Evolutionary conservation across 2,888 invertebrate genomes (phyloP).

Genomic region (Liposcelis brunnea): DNA sequence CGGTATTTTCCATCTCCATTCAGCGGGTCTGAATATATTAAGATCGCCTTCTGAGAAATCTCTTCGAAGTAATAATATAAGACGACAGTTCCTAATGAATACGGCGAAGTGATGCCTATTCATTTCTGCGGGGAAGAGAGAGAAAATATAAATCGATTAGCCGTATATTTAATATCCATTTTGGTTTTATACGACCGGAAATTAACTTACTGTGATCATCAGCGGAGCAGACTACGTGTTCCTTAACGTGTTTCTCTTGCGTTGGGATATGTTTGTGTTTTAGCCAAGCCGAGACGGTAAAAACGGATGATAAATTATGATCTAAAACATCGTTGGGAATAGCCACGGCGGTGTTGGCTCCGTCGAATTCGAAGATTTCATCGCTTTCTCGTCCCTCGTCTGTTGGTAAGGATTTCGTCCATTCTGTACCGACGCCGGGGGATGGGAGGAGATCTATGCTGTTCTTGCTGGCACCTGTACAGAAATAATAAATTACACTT

Average conservation of each 20-base stretch:
- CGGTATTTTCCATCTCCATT: conserved; percentile 95
- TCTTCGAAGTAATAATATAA: conserved; percentile 75
- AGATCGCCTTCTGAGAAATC: conserved; percentile 87
- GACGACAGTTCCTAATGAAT: conserved; percentile 90
- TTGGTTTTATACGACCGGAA: not conserved
- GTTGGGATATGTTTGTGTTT: conserved; percentile 61
- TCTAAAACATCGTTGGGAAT: conserved; percentile 61
- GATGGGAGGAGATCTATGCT: conserved; percentile 75
- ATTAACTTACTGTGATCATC: conserved; percentile 81
- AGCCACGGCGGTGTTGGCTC: conserved; percentile 67
- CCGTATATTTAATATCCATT: conserved; percentile 2
- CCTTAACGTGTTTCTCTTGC: conserved; percentile 80
- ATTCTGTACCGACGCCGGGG: conserved; percentile 52
- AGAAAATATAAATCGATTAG: too few species aligned
- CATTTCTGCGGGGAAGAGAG: too few species aligned
- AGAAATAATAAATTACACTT: conserved; percentile 12
- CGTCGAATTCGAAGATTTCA: conserved; percentile 92
- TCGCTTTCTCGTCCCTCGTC: conserved; percentile 58
- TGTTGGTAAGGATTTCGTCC: conserved; percentile 40
- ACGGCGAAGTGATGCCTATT: conserved; percentile 97
- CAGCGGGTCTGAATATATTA: conserved; percentile 91
- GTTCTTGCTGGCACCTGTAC: conserved; percentile 52
- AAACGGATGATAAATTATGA: conserved; percentile 60
- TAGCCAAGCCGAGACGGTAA: conserved; percentile 90
- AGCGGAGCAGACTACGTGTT: conserved; percentile 90